Percentiles rank a stretch among this genome's conserved stretches.
phyloP scores from a whole-genome alignment of 2,113 vertebrate species.

The Craseonycteris thonglongyai region DNA sequence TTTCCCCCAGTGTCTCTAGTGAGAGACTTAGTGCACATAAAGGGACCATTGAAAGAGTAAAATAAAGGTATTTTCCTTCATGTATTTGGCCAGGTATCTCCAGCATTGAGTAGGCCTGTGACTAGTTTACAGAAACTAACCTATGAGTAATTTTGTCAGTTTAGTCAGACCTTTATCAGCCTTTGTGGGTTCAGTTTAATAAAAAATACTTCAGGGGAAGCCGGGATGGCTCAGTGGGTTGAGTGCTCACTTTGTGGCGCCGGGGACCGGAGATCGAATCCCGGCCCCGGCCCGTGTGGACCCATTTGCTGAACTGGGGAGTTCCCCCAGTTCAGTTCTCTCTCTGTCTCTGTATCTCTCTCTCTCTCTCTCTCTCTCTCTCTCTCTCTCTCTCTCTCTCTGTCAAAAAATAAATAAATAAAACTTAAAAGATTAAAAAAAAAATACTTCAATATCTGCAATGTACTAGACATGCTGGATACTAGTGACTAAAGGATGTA shows the following conservation, averaged over 20 bases:
- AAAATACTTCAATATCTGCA: background rate
- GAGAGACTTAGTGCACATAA: background rate
- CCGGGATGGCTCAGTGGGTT: too few relatives aligned
- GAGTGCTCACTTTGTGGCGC: too few relatives aligned
- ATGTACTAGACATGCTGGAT: background rate
- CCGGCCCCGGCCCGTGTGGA: too few relatives aligned
- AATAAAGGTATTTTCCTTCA: background rate
- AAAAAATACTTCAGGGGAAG: background rate
- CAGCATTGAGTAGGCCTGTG: background rate
- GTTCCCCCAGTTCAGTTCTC: too few relatives aligned
- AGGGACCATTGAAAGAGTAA: background rate
- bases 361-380: too few relatives aligned
- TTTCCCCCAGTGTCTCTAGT: conserved; percentile 25
- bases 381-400: too few relatives aligned
- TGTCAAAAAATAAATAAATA: too few relatives aligned
- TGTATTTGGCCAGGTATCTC: background rate
- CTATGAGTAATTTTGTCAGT: conserved; percentile 17
- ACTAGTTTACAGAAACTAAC: background rate
- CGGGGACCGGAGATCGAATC: too few relatives aligned
- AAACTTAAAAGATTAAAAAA: too few relatives aligned
- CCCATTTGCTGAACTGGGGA: too few relatives aligned
- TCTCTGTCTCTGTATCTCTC: too few relatives aligned
- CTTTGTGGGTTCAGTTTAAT: conserved; percentile 16
- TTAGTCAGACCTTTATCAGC: background rate
- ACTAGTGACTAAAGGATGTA: background rate